Percentiles rank a stretch among this genome's conserved stretches.
Conservation (phyloP, 2,888 invertebrate genomes). For the Campopleginae sp. region DNA sequence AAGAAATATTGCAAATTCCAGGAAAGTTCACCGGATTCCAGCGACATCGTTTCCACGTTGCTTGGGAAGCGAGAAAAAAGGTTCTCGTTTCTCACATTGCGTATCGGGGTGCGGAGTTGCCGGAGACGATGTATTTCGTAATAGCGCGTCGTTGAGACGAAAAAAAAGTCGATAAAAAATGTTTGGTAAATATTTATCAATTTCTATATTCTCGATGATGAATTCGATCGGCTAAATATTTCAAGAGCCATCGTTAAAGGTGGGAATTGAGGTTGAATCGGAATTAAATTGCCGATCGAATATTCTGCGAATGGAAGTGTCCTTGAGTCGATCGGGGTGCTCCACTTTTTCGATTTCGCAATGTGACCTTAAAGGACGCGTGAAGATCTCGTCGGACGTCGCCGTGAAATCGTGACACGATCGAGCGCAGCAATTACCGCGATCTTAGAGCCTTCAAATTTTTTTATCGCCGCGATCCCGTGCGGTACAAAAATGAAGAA, state of each 20-base stretch:
- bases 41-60: constrained; percentile 59
- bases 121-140: constrained; percentile 15
- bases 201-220: background rate
- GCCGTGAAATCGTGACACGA: constrained; percentile 83
- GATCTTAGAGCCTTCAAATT: constrained; percentile 52
- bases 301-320: constrained; percentile 71
- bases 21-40: constrained; percentile 64
- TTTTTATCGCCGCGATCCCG: constrained; percentile 68
- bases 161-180: constrained; percentile 23
- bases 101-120: constrained; percentile 29
- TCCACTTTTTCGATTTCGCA: constrained; percentile 77
- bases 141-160: background rate
- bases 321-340: constrained; percentile 77
- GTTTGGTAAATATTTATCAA: constrained; percentile 10
- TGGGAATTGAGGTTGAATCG: constrained; percentile 10
- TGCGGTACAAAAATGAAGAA: constrained; percentile 62
- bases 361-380: constrained; percentile 75
- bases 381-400: constrained; percentile 28
- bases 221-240: background rate
- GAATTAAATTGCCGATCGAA: constrained; percentile 36
- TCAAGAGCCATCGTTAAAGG: constrained; percentile 24
- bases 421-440: constrained; percentile 8
- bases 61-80: constrained; percentile 27
- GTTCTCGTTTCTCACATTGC: constrained; percentile 24
- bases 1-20: constrained; percentile 60